Evolutionary conservation across 2,113 vertebrate genomes (phyloP), one percentile per base, ranked within the genome.

Genomic region (Callorhinus ursinus): DNA sequence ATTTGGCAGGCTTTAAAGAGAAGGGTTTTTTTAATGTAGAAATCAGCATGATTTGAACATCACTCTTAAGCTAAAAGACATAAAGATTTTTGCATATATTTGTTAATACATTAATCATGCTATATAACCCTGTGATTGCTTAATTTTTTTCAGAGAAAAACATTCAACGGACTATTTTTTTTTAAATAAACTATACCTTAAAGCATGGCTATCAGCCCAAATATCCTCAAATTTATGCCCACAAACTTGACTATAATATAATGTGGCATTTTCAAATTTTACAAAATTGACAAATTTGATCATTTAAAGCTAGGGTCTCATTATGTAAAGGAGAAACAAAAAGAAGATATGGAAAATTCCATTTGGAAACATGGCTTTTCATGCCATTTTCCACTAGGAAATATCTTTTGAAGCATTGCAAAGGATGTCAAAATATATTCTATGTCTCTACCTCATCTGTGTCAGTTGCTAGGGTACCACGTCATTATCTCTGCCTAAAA

Each of bases 51-150:
- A 87, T 65, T 87, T 79, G 6, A 11, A 59, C 53, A 76, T 57
- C 7, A 59, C 31, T 61, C 49, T 94, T 87, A 72, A 92, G 55
- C 65, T 55, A 77, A 90, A 95, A 92, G 39, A 72, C 33, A 63
- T 72, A 89, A 92, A 95, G 21, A 82, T 11, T 69, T 90, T 79
- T 76, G 18, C 31, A 21, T 72, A 76, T 49, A 49, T 95, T 92
- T 92, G 87, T 87, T 7, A 86, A 71, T 87, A 33, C 16, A 90
- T 72, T 91, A 76, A 53, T 61, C 28, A 74, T 88, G 19, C 19
- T 55, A 1, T 67, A n/a, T 26, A 63, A 39, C 1, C 21, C 63
- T 79, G n/a, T 67, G 18, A 74, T 89, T 33, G 57, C 16, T 61
- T 76, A 24, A 33, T 87, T 76, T 65, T 93, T 83, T 82, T 63